These are phyloP conservation scores for Drosophila bocqueti DNA, from an alignment of 1,140 invertebrate species.

Conservation along the genomic window DNA sequence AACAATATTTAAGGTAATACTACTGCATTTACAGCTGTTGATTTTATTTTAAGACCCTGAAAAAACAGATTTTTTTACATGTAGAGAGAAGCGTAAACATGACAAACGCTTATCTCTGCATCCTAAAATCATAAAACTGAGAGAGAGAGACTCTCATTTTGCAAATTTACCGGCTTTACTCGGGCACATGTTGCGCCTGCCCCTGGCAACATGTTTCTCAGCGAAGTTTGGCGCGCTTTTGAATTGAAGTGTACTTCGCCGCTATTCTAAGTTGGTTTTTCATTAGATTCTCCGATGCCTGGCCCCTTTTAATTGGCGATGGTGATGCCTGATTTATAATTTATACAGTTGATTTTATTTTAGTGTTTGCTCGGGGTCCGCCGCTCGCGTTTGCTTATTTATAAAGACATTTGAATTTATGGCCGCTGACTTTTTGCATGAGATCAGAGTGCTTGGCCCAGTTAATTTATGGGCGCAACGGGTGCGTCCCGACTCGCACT, in stretches of 20 bases:
- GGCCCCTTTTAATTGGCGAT: conserved; percentile 55
- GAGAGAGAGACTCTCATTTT: conserved; percentile 3
- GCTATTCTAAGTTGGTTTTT: conserved; percentile 14
- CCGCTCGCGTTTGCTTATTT: conserved; percentile 61
- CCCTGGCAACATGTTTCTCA: conserved; percentile 17
- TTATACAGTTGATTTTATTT: conserved; percentile 56
- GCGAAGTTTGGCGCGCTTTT: conserved; percentile 45
- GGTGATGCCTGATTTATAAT: conserved; percentile 67
- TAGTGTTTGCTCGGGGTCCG: conserved; percentile 32
- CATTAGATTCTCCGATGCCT: conserved; percentile 15
- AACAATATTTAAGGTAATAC: background rate
- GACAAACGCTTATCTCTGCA: background rate
- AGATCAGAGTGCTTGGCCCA: conserved; percentile 67
- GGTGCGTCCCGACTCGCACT: conserved; percentile 24
- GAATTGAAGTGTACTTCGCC: conserved; percentile 14
- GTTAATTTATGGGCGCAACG: conserved; percentile 68
- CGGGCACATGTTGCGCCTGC: conserved; percentile 2
- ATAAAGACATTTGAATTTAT: conserved; percentile 81
- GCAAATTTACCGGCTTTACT: conserved; percentile 48
- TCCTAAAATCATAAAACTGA: conserved; percentile 1
- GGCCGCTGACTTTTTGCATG: conserved; percentile 71
- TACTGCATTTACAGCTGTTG: background rate
- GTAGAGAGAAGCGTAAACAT: conserved; percentile 2
- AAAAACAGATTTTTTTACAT: background rate
- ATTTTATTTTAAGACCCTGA: background rate